Evolutionary conservation across 2,888 invertebrate genomes (phyloP), one percentile per base, ranked within the genome.

Genomic region (Lottia scabra): DNA sequence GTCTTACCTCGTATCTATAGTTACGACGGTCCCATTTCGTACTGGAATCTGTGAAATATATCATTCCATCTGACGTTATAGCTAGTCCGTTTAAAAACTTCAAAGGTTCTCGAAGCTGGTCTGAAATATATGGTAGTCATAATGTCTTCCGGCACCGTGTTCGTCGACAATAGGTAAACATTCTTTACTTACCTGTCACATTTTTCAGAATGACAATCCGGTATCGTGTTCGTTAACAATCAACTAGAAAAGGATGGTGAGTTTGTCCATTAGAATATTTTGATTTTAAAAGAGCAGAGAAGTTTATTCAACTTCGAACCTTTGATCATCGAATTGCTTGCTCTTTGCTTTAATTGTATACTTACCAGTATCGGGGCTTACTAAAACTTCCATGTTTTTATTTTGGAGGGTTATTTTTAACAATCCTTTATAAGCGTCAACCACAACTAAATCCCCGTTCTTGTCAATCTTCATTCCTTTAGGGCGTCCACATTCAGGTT

Each of bases 41-140:
- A 19, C 80, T 79, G 12, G 84, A 83, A 66, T 84, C 84, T 5
- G 84, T 82, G 64, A 84, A 83, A 67, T 82, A 83, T 16, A 84
- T 72, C 15, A 75, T 45, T 4, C 82, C 83, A 62, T 82, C 76
- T 2, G 63, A 67, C 10, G 77, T 71, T 46, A 84, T 82, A 46
- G 82, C 84, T 27, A 84, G 65, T 63, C 80, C 80, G 76, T 84
- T 84, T 30, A 84, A 78, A 69, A 84, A 83, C 38, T 62, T 72
- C 63, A 83, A 81, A 16, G 81, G 79, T 3, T 74, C 63, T 10
- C 78, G 78, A 19, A 79, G 71, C 30, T 78, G 69, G 16, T 81
- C 84, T 84, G 75, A 27, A 74, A 73, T 30, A 30, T 30, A 30
- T 6, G 6, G 30, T 30, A 6, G 6, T 30, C 4, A 30, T 4